Base-by-base conservation (phyloP, 2,113 vertebrate genomes). In the Aegotheles bennettii region DNA sequence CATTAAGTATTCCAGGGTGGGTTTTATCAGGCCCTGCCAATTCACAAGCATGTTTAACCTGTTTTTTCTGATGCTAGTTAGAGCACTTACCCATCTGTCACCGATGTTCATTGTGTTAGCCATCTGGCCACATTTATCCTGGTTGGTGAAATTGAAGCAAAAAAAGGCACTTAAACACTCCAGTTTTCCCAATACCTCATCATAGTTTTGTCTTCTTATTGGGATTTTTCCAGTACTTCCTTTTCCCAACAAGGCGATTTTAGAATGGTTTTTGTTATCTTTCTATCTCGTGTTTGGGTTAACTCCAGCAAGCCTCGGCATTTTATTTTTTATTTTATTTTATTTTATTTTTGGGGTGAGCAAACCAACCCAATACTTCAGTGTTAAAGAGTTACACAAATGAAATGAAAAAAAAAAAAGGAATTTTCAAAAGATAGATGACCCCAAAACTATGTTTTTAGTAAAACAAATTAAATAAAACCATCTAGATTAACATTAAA, bases 41-140 rank as follows among this genome's bases (percentile, higher is more conserved):
- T 92, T 95, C 91, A 94, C 85, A 93, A 94, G 89, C 83, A 89
- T 92, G 84, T 90, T 64, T 97, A 95, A 95, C 96, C 95, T 96
- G 83, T 64, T 96, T 96, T 96, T 93, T 90, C 80, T 94, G 90
- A 84, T 2, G 29, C 80, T 97, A 84, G 95, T 97, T 96, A 92
- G 86, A 95, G 69, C 95, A 95, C 89, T 96, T 97, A 93, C 51
- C 96, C 96, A 96, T 97, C 96, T 97, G 96, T 96, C 94, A 92
- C 64, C 4, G 11, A 71, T 89, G 96, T 75, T 90, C 94, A 96
- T 97, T 97, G 96, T 97, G 86, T 95, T 93, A 91, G 96, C 96
- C 96, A 97, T 97, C 95, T 97, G 96, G 93, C 83, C 86, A 84
- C 93, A 75, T 95, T 94, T 74, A 89, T 84, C 60, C 89, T 87